These are phyloP conservation scores for Ophion slaviceki DNA, from an alignment of 2,888 invertebrate species.

Conservation along the genomic window DNA sequence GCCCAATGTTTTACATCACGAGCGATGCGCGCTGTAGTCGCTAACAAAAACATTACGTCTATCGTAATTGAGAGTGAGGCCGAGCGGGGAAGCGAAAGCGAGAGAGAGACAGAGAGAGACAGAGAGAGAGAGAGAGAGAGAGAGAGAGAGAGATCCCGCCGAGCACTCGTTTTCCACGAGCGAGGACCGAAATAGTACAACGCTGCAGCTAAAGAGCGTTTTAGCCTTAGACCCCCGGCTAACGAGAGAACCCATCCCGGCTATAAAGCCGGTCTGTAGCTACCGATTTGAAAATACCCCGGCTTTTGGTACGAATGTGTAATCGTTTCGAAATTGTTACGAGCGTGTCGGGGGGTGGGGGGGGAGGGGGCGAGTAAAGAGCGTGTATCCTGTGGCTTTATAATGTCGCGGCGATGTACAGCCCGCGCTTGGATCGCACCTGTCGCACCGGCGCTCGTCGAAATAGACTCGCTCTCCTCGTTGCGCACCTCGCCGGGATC, in stretches of 20 bases:
- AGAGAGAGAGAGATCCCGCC: constrained; percentile 5
- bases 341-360: background rate
- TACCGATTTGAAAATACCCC: constrained; percentile 76
- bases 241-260: constrained; percentile 66
- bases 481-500: constrained; percentile 45
- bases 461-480: constrained; percentile 62
- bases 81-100: constrained; percentile 18
- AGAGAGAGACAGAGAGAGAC: background rate
- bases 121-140: background rate
- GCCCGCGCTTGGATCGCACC: constrained; percentile 42
- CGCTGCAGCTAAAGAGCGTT: constrained; percentile 59
- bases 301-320: constrained; percentile 68
- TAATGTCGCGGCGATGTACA: background rate
- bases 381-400: background rate
- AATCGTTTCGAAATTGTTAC: constrained; percentile 72
- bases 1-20: background rate
- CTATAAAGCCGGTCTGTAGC: constrained; percentile 59
- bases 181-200: constrained; percentile 62
- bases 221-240: constrained; percentile 66
- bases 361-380: background rate
- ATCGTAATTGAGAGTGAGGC: constrained; percentile 36
- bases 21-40: background rate
- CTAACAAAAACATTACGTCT: background rate
- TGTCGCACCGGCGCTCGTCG: constrained; percentile 66
- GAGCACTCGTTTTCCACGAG: constrained; percentile 30